A percentile compares a stretch with the other conserved stretches of the same genome.
phyloP scores from a whole-genome alignment of 2,888 invertebrate species.

The Galerucella pusilla region DNA sequence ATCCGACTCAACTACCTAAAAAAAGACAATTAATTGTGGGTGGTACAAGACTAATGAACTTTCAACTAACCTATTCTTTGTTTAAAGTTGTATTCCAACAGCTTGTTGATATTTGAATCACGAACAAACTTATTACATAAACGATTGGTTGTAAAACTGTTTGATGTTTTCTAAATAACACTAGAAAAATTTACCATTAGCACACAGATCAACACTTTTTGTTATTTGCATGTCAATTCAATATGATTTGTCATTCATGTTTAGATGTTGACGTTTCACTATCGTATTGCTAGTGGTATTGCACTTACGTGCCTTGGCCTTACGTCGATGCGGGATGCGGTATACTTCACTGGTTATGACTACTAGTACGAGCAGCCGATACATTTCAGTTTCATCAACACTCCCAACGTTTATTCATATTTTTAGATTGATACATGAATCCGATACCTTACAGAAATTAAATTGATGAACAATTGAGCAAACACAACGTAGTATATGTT shows the following conservation, averaged over 20 bases:
- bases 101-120: conserved; percentile 21
- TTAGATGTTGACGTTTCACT: conserved; percentile 30
- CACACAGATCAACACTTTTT: conserved; percentile 28
- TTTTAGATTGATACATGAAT: too few species aligned
- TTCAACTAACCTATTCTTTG: conserved; percentile 37
- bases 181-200: conserved; percentile 17
- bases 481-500: too few species aligned
- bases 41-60: conserved; percentile 38
- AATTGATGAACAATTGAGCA: too few species aligned
- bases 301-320: background rate
- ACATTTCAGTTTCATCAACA: background rate
- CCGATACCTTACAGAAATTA: too few species aligned
- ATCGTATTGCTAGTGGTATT: background rate
- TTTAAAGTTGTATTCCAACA: conserved; percentile 13
- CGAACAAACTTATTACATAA: conserved; percentile 22
- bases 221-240: conserved; percentile 26
- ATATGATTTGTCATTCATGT: conserved; percentile 39
- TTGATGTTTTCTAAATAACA: conserved; percentile 9
- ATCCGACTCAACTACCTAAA: conserved; percentile 23
- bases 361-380: background rate
- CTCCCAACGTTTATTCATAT: too few species aligned
- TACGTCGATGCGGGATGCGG: background rate
- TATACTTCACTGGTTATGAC: conserved; percentile 16
- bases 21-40: conserved; percentile 39
- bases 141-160: background rate